These are phyloP conservation scores for Sebastes alutus DNA, from an alignment of 2,797 vertebrate genomes.

Conservation along the genomic window DNA sequence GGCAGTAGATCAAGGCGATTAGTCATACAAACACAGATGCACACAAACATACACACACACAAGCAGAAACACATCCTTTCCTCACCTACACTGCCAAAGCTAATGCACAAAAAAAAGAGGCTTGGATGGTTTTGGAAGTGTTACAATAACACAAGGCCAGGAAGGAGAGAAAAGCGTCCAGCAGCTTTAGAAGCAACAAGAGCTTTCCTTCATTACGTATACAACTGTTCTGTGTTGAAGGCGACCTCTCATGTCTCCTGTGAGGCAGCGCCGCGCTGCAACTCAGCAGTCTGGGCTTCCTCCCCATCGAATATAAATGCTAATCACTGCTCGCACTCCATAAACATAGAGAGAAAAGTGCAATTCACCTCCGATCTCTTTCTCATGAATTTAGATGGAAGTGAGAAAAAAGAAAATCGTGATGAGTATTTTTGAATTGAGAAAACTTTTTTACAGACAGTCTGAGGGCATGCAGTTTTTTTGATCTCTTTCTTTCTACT, in stretches of 20 bases:
- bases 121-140: constrained; percentile 73
- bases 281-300: constrained; percentile 76
- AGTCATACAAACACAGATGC: constrained; percentile 43
- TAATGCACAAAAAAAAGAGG: constrained; percentile 51
- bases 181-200: constrained; percentile 70
- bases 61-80: constrained; percentile 52
- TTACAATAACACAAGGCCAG: constrained; percentile 76
- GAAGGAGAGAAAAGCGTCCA: constrained; percentile 64
- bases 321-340: constrained; percentile 80
- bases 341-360: constrained; percentile 76
- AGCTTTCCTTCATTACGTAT: constrained; percentile 77
- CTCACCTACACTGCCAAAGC: constrained; percentile 66
- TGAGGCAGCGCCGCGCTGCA: constrained; percentile 61
- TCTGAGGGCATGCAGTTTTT: constrained; percentile 13
- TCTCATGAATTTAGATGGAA: constrained; percentile 82
- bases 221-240: constrained; percentile 79
- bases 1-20: constrained; percentile 53
- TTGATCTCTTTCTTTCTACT: not conserved
- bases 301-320: constrained; percentile 81
- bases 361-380: constrained; percentile 70
- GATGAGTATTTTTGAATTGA: constrained; percentile 42
- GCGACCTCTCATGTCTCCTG: constrained; percentile 68
- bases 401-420: constrained; percentile 17
- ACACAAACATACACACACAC: constrained; percentile 37
- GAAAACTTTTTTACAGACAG: constrained; percentile 50